phyloP scores from a whole-genome alignment of 2,113 vertebrate genomes.

The Pyxicephalus adspersus region DNA sequence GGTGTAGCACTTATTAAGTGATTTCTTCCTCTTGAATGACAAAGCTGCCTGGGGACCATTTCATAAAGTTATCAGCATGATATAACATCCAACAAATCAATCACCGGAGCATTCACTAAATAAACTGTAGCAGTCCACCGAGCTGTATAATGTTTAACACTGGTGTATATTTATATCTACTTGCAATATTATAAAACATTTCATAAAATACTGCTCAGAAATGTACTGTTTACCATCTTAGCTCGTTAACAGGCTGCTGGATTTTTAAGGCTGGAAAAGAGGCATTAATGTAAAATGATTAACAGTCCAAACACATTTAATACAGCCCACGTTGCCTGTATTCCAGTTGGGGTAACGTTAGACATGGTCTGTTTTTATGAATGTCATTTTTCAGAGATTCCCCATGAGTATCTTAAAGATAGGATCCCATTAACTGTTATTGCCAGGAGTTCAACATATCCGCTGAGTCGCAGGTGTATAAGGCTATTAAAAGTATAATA shows the following conservation, averaged over 20 bases:
- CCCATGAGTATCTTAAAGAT: slow-evolving; percentile 49
- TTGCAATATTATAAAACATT: neutral
- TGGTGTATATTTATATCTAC: neutral
- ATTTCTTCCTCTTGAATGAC: neutral
- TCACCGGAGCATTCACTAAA: neutral
- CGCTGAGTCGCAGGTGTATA: slow-evolving; percentile 52
- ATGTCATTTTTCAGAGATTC: slow-evolving; percentile 47
- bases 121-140: neutral
- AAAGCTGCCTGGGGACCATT: neutral
- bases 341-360: slow-evolving; percentile 31
- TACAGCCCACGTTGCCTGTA: slow-evolving; percentile 7
- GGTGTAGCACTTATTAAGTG: slow-evolving; percentile 2
- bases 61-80: slow-evolving; percentile 18
- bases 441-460: slow-evolving; percentile 52
- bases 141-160: neutral
- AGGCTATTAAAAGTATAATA: slow-evolving; percentile 57
- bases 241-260: neutral
- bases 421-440: slow-evolving; percentile 56
- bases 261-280: neutral
- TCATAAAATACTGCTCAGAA: neutral
- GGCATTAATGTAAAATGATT: slow-evolving; percentile 28
- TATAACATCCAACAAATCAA: slow-evolving; percentile 7
- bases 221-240: neutral
- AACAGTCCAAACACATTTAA: slow-evolving; percentile 9
- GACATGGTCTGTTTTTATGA: slow-evolving; percentile 37